Conservation (phyloP, 2,797 vertebrate genomes). For the Pseudomugil tenellus region DNA sequence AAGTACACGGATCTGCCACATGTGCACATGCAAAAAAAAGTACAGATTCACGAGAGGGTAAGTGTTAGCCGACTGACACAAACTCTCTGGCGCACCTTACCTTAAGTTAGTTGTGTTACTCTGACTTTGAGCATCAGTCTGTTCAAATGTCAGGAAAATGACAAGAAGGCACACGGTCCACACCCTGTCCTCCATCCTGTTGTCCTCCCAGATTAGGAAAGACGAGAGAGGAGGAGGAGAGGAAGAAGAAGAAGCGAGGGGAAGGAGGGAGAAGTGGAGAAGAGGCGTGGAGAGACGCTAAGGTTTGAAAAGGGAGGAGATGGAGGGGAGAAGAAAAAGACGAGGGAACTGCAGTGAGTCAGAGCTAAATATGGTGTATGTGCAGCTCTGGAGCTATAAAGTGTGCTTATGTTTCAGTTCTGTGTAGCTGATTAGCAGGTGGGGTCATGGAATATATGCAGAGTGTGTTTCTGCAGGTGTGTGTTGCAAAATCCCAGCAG, state of each 20-base stretch:
- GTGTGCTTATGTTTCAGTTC: conserved; percentile 13
- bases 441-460: conserved; percentile 21
- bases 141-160: conserved; percentile 50
- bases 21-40: conserved; percentile 38
- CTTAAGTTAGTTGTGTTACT: conserved; percentile 58
- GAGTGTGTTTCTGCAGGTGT: conserved; percentile 35
- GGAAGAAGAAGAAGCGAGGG: conserved; percentile 26
- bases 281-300: conserved; percentile 53
- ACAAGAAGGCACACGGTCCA: conserved; percentile 66
- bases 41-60: conserved; percentile 26
- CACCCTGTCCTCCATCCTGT: conserved; percentile 79
- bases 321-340: conserved; percentile 30
- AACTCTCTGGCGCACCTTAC: conserved; percentile 35
- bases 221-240: conserved; percentile 29
- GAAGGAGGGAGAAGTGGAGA: conserved; percentile 42
- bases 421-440: conserved; percentile 25
- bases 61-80: not conserved
- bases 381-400: not conserved
- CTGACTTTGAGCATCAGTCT: conserved; percentile 65
- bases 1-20: conserved; percentile 51
- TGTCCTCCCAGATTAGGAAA: conserved; percentile 54
- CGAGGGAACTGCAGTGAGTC: conserved; percentile 8
- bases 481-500: conserved; percentile 16
- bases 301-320: conserved; percentile 21
- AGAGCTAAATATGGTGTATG: conserved; percentile 21